Base-by-base conservation (phyloP, 2,797 vertebrate species). In the Cygnus olor region DNA sequence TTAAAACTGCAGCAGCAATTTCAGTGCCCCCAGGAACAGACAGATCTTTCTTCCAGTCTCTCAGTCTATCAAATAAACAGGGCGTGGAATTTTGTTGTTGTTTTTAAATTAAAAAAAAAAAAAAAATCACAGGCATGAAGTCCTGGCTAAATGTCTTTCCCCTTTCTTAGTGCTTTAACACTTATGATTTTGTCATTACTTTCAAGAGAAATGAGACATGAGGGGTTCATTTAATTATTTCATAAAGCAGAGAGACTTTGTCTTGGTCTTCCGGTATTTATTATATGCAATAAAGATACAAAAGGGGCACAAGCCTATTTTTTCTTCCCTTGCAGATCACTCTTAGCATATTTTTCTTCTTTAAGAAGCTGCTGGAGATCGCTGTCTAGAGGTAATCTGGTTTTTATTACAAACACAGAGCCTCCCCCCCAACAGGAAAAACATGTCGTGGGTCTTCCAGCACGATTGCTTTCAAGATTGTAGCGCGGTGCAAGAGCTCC, bases 361-460 rank as follows among this genome's bases (percentile, higher is more conserved):
- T 88, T 66, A 78, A 76, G 45, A 85, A 71, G 54, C 63, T 42
- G 30, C 56, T 80, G 61, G 80, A 74, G 45, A 64, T 1, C 2
- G 27, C 54, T 82, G 80, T 70, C 88, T 83, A 53, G 85, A 90
- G 86, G 79, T 85, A 88, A 80, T 77, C 70, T 76, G 73, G 0
- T 76, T 94, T 83, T 85, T 44, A 80, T 86, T 89, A 69, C 49
- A 88, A 81, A 89, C 61, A 58, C 53, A 21, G 74, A 90, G 64
- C 34, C 36, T 93, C 54, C 89, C 51, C 18, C 32, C 13, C 57
- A 90, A 90, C 86, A 94, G 74, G 91, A 95, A 95, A 90, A 96
- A 89, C 86, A 54, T 6, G n/a, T 80, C 7, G 38, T 85, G 68
- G 6, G 69, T 71, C 61, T 91, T 90, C 65, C 53, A 94, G 78